A percentile compares a stretch with the other conserved stretches of the same genome.
Evolutionary conservation across 2,113 vertebrate species (phyloP).

Genomic region (Melanocharis versteri): DNA sequence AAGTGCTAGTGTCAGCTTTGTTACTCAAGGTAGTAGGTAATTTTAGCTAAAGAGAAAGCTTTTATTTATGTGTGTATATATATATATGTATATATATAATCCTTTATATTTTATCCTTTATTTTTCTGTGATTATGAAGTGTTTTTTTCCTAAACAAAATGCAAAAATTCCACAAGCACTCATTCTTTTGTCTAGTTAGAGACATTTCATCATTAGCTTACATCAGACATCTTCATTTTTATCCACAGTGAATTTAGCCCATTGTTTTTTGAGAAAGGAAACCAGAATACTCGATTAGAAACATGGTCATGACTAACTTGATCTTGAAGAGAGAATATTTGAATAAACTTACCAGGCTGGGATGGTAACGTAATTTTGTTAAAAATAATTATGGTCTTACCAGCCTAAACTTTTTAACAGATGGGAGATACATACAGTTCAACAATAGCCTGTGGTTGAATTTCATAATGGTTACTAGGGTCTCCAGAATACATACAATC

Average conservation of each 20-base stretch:
- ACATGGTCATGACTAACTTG: not conserved
- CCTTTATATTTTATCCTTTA: not conserved
- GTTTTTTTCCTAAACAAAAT: not conserved
- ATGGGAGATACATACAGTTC: not conserved
- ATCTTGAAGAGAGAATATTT: not conserved
- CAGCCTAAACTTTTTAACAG: not conserved
- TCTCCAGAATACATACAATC: not conserved
- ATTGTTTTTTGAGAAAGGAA: slow-evolving; percentile 12
- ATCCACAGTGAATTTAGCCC: not conserved
- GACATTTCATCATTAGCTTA: not conserved
- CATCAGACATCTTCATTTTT: not conserved
- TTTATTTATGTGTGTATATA: not conserved
- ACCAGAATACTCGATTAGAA: not conserved
- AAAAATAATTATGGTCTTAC: not conserved
- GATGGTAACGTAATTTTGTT: not conserved
- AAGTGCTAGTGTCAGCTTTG: not conserved
- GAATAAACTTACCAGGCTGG: not conserved
- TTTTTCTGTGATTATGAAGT: not conserved
- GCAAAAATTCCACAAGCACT: not conserved
- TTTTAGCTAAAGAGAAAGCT: not conserved
- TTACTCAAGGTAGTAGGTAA: not conserved
- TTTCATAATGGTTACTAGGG: not conserved
- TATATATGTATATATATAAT: too few species aligned
- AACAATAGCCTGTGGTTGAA: not conserved
- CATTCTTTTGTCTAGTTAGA: not conserved